Evolutionary conservation across 2,113 vertebrate genomes (phyloP), one percentile per base, ranked within the genome.

Genomic region (Brachyhypopomus gauderio): DNA sequence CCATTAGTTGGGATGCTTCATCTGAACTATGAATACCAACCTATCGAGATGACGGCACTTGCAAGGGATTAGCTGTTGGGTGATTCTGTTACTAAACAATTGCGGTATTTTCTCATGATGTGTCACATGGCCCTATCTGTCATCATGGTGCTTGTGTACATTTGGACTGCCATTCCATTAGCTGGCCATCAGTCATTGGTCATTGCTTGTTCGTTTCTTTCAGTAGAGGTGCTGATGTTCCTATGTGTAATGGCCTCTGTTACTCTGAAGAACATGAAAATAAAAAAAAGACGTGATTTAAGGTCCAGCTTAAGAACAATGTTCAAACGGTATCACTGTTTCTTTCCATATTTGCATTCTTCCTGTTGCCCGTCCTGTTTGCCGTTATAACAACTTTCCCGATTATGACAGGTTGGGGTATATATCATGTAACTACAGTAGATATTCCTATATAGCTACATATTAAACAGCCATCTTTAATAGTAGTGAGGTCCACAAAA

Each of bases 361-460:
- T 62, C 20, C 56, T 41, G 9, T n/a, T 56, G 16, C 3, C 25
- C 34, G 3, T 36, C 5, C 19, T 36, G 9, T 67, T 1, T 60
- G n/a, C 58, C n/a, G 17, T 41, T 41, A 1, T 41, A 22, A 70
- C 9, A 2, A 70, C n/a, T 73, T 5, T 63, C 45, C 20, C 52
- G 25, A 52, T 20, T 6, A 52, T 59, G 20, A 59, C 75, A 55
- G 56, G 41, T 81, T 63, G 30, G 75, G 60, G 30, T 0, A 17
- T 63, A 67, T 78, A 76, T 56, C 48, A 66, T 69, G 36, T 62
- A 78, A 41, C 16, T 72, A 73, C 67, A 83, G 27, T 80, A 63
- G 25, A 59, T 75, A 75, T 75, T 72, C 36, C 7, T 67, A 80
- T 84, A 74, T 38, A 78, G 55, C 77, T 76, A 77, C 60, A 72